Evolutionary conservation across 1,140 invertebrate species (phyloP).

Genomic region (Phenacoccus solenopsis): DNA sequence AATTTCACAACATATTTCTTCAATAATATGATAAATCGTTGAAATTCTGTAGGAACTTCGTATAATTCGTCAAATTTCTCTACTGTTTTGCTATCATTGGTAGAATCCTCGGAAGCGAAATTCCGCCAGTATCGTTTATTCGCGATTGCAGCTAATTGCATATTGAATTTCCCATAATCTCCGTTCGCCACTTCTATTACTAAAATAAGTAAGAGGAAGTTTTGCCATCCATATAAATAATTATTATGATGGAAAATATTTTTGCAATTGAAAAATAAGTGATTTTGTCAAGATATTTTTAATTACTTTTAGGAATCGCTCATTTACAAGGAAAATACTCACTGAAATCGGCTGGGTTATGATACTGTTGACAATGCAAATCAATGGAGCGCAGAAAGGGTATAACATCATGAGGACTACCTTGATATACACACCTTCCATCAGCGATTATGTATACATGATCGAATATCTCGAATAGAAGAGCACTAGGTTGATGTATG

Average conservation of each 20-base stretch:
- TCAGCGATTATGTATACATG: constrained; percentile 70
- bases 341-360: constrained; percentile 88
- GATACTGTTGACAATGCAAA: constrained; percentile 73
- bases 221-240: too few species aligned
- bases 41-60: constrained; percentile 33
- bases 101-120: constrained; percentile 13
- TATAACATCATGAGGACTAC: constrained; percentile 55
- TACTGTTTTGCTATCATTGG: too few species aligned
- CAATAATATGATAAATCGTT: constrained; percentile 44
- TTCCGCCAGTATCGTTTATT: constrained; percentile 36
- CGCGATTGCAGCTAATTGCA: constrained; percentile 45
- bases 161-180: constrained; percentile 67
- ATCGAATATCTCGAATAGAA: constrained; percentile 80
- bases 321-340: constrained; percentile 34
- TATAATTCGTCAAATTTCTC: background rate
- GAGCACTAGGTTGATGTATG: constrained; percentile 67
- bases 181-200: constrained; percentile 70
- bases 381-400: constrained; percentile 56
- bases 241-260: too few species aligned
- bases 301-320: too few species aligned
- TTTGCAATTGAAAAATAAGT: too few species aligned
- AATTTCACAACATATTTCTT: constrained; percentile 44
- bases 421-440: constrained; percentile 74
- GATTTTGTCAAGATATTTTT: too few species aligned
- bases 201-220: constrained; percentile 33